phyloP scores from a whole-genome alignment of 1,140 invertebrate genomes.

The Drosophila ohnishii region DNA sequence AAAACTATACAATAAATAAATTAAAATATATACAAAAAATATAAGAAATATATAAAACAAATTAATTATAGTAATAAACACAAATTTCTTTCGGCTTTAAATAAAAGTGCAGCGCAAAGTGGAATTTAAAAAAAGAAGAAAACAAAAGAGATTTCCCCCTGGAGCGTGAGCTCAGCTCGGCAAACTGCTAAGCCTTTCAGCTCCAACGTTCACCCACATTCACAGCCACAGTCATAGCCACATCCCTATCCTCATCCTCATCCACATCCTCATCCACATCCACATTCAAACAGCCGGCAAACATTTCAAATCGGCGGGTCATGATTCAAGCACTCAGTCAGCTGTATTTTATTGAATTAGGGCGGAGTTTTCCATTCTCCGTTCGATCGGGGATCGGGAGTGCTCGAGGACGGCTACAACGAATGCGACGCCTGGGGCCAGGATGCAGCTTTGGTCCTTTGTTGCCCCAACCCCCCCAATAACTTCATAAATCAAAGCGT shows the following conservation, averaged over 20 bases:
- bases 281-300: constrained; percentile 38
- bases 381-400: constrained; percentile 29
- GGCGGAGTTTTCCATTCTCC: constrained; percentile 32
- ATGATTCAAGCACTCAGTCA: constrained; percentile 80
- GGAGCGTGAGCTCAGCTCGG: constrained; percentile 66
- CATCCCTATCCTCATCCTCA: not conserved
- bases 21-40: no score
- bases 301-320: constrained; percentile 78
- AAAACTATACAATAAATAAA: no score
- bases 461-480: constrained; percentile 27
- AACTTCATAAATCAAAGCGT: constrained; percentile 80
- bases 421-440: constrained; percentile 64
- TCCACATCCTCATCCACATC: not conserved
- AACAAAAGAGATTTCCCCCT: constrained; percentile 76
- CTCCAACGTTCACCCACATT: constrained; percentile 13
- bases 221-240: not conserved
- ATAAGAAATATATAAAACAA: not conserved
- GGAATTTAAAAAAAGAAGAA: constrained; percentile 60
- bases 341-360: constrained; percentile 80
- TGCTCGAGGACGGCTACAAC: constrained; percentile 31
- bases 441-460: constrained; percentile 24
- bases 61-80: not conserved
- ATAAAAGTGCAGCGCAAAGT: constrained; percentile 18
- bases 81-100: not conserved
- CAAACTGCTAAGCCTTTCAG: constrained; percentile 56